A percentile compares a stretch with the other conserved stretches of the same genome.
Conservation (phyloP, 2,113 vertebrate species). For the Chaetops frenatus region DNA sequence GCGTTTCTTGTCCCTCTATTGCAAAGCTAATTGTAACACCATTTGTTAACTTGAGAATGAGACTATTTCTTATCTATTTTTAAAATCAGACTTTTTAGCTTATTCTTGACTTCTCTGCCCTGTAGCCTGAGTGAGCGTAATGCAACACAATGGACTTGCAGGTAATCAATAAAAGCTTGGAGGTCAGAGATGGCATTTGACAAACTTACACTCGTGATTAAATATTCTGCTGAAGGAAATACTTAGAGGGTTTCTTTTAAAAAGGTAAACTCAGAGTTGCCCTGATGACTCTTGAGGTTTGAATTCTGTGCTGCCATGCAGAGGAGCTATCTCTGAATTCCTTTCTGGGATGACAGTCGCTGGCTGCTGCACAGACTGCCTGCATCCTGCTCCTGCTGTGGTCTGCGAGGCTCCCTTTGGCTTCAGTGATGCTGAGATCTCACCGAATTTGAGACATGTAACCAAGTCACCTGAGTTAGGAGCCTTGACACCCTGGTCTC, state of each 20-base stretch:
- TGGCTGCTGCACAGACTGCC: not conserved
- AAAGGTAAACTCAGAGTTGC: conserved; percentile 3
- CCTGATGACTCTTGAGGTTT: conserved; percentile 7
- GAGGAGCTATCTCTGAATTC: not conserved
- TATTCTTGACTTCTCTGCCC: conserved; percentile 9
- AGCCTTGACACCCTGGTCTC: not conserved
- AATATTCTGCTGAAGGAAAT: conserved; percentile 60
- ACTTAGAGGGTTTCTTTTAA: not conserved
- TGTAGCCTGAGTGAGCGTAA: conserved; percentile 35
- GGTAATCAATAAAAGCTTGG: conserved; percentile 64
- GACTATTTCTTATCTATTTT: conserved; percentile 33
- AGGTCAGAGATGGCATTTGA: conserved; percentile 61
- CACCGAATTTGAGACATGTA: not conserved
- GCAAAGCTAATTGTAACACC: not conserved
- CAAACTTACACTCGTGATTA: conserved; percentile 51
- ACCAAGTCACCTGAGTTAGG: not conserved
- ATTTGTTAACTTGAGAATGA: not conserved
- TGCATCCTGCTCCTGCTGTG: not conserved
- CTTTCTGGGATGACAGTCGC: not conserved
- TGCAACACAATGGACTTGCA: conserved; percentile 57
- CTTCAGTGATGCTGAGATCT: not conserved
- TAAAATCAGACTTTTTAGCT: conserved; percentile 24
- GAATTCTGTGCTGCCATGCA: not conserved
- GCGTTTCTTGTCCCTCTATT: not conserved
- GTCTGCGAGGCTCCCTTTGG: not conserved